These are phyloP conservation scores for Scleropages formosus DNA, from an alignment of 2,797 vertebrate genomes.

Conservation along the genomic window DNA sequence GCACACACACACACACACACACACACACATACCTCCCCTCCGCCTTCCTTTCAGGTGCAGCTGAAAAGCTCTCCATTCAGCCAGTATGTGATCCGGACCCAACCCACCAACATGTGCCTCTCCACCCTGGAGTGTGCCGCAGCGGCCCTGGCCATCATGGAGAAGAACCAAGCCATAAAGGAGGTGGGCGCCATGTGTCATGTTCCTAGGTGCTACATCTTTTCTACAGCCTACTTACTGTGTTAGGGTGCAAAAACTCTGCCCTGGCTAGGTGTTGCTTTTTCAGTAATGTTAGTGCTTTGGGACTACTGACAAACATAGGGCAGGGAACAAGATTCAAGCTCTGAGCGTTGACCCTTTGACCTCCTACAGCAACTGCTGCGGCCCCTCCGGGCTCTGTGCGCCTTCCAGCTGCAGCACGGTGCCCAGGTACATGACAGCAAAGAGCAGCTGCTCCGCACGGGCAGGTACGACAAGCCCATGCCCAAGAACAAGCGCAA, in stretches of 20 bases:
- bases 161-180: constrained; percentile 81
- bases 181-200: constrained; percentile 71
- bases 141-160: constrained; percentile 81
- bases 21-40: no score
- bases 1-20: no score
- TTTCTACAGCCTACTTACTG: no score
- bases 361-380: constrained; percentile 76
- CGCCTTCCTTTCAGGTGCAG: constrained; percentile 76
- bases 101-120: constrained; percentile 90
- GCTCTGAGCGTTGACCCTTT: constrained; percentile 4
- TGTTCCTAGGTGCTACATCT: no score
- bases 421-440: constrained; percentile 95
- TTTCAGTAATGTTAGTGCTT: no score
- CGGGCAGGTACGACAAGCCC: constrained; percentile 87
- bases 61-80: constrained; percentile 82
- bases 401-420: constrained; percentile 93
- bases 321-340: neutral
- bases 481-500: constrained; percentile 98
- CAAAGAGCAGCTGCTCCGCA: constrained; percentile 91
- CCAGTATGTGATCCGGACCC: constrained; percentile 94
- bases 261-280: neutral
- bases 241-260: neutral
- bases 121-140: constrained; percentile 96
- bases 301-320: neutral
- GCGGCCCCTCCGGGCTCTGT: constrained; percentile 88